Evolutionary conservation across 2,113 vertebrate genomes (phyloP).

Genomic region (Isurus oxyrinchus): DNA sequence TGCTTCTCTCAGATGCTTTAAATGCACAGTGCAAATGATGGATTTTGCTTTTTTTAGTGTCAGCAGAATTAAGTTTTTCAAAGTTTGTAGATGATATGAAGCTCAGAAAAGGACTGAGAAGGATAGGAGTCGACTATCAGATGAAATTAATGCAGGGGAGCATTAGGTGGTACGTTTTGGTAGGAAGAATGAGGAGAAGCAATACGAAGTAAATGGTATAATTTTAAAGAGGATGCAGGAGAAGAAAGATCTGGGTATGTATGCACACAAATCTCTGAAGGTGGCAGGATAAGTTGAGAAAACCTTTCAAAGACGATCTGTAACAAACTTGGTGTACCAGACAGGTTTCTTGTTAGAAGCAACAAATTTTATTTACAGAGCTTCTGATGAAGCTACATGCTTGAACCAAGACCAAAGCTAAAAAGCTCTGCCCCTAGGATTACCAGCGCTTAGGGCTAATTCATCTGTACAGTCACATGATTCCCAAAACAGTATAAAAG

Average conservation of each 20-base stretch:
- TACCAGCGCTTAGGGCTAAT: too few species aligned
- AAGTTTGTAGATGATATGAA: neutral
- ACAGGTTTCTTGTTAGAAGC: too few species aligned
- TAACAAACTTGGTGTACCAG: too few species aligned
- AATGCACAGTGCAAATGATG: neutral
- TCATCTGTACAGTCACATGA: too few species aligned
- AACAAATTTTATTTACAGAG: too few species aligned
- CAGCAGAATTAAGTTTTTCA: neutral
- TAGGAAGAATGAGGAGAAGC: neutral
- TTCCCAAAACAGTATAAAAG: too few species aligned
- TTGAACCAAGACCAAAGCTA: too few species aligned
- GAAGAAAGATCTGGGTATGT: neutral
- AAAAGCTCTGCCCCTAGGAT: too few species aligned
- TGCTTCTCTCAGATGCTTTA: neutral
- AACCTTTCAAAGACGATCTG: neutral
- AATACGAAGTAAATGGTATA: neutral
- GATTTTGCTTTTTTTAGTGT: neutral
- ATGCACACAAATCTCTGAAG: neutral
- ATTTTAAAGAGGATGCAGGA: neutral
- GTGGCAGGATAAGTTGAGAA: neutral
- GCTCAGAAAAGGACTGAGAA: neutral
- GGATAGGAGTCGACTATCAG: neutral
- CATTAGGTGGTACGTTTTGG: neutral
- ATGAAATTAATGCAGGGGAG: neutral
- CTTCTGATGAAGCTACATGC: too few species aligned